Percentiles rank a stretch among this genome's conserved stretches.
phyloP scores from a whole-genome alignment of 2,113 vertebrate genomes.

The Eonycteris spelaea region DNA sequence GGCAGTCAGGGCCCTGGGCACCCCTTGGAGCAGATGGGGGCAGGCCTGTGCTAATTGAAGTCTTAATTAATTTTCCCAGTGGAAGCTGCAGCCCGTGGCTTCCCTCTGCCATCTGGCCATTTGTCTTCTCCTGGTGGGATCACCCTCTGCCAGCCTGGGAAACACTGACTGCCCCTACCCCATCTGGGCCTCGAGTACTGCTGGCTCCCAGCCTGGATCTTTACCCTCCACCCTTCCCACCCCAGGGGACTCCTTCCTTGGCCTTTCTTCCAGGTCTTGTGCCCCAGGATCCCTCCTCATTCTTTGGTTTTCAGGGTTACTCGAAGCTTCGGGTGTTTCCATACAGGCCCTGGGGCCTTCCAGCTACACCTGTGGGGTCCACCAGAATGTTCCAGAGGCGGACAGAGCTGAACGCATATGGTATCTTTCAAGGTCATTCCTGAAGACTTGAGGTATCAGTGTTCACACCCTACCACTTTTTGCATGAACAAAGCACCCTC shows the following conservation, averaged over 20 bases:
- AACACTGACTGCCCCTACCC: not conserved
- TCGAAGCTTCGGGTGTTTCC: not conserved
- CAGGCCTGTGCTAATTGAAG: constrained; percentile 52
- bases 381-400: not conserved
- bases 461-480: not conserved
- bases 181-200: not conserved
- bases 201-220: not conserved
- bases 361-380: no score
- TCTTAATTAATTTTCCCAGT: constrained; percentile 70
- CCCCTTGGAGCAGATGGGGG: not conserved
- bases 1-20: not conserved
- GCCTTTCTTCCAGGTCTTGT: not conserved
- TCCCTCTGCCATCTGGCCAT: constrained; percentile 59
- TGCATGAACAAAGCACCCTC: not conserved
- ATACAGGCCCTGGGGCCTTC: not conserved
- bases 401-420: not conserved
- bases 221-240: no score
- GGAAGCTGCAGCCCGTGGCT: constrained; percentile 43
- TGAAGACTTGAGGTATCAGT: not conserved
- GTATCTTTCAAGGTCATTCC: not conserved
- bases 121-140: constrained; percentile 18
- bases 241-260: not conserved
- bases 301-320: not conserved
- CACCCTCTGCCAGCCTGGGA: not conserved
- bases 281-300: not conserved